Evolutionary conservation across 2,113 vertebrate genomes (phyloP), one percentile per base, ranked within the genome.

Genomic region (Lanius collurio): DNA sequence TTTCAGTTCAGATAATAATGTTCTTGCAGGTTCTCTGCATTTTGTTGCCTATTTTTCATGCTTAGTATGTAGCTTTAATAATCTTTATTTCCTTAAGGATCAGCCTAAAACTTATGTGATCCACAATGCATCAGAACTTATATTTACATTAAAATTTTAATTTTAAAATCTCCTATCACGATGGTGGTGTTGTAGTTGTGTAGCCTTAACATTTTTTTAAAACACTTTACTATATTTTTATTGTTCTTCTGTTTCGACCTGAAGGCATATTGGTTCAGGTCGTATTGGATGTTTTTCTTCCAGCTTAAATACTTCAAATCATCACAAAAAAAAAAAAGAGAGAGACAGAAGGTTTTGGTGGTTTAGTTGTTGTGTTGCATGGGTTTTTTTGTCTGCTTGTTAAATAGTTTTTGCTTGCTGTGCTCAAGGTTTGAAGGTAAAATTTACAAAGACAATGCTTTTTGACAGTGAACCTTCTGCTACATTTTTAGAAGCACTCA

Each of bases 401-500:
- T 69, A 82, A 71, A 90, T 15, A 63, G 23, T 27, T 97, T 96
- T 92, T 83, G 42, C 56, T 78, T 77, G 26, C 28, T 73, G 6
- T 55, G 59, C 52, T 90, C 56, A 92, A 94, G 91, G 53, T 92
- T 83, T 83, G 37, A 95, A 96, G 60, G 73, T 77, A 95, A 91
- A 74, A 75, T 53, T 86, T 82, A 84, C 42, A 93, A 88, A 94
- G 73, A 83, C 64, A 83, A 80, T 90, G 47, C n/a, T 59, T 88
- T 90, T 60, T 87, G 80, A 56, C 60, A 85, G 83, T 76, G 55
- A 75, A 92, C 64, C 35, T 90, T 95, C 88, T 92, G 65, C 69
- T 91, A 16, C 35, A 65, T 86, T 97, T 97, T 96, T 83, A 90
- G 76, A 94, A 81, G 62, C 80, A 94, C 79, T 97, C 70, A 95